These are phyloP conservation scores for Neolamprologus devosi DNA, from an alignment of 2,113 vertebrate species.

Conservation along the genomic window DNA sequence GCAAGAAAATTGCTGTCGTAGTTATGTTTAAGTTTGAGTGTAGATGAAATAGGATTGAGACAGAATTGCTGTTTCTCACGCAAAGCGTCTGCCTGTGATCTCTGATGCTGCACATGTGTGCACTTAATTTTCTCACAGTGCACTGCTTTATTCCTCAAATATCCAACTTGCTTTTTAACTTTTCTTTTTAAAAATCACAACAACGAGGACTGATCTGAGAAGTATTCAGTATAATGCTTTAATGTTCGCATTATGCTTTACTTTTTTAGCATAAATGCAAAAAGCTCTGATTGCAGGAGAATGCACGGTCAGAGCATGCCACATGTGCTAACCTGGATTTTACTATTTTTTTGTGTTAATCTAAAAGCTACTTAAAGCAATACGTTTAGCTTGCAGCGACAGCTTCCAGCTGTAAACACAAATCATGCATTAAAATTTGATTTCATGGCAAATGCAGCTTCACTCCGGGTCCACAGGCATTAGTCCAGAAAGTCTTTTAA, in stretches of 20 bases:
- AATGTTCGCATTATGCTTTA: background rate
- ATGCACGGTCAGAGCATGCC: background rate
- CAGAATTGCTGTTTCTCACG: background rate
- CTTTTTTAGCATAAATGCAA: background rate
- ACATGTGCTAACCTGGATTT: background rate
- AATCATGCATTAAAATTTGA: background rate
- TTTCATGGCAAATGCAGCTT: background rate
- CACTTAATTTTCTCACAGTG: background rate
- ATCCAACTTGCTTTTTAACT: background rate
- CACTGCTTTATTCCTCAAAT: background rate
- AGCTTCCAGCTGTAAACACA: background rate
- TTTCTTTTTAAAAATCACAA: background rate
- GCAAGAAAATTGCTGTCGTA: background rate
- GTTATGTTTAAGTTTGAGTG: background rate
- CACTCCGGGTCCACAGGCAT: background rate
- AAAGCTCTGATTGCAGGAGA: background rate
- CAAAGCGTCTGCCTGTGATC: background rate
- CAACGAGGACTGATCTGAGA: background rate
- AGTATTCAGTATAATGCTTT: background rate
- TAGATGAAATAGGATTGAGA: background rate
- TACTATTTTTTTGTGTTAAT: background rate
- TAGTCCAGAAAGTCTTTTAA: background rate
- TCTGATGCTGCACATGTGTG: background rate
- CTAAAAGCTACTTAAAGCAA: background rate
- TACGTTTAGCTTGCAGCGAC: background rate